Evolutionary conservation across 2,888 invertebrate species (phyloP), one percentile per base, ranked within the genome.

Genomic region (Empis stercorea): DNA sequence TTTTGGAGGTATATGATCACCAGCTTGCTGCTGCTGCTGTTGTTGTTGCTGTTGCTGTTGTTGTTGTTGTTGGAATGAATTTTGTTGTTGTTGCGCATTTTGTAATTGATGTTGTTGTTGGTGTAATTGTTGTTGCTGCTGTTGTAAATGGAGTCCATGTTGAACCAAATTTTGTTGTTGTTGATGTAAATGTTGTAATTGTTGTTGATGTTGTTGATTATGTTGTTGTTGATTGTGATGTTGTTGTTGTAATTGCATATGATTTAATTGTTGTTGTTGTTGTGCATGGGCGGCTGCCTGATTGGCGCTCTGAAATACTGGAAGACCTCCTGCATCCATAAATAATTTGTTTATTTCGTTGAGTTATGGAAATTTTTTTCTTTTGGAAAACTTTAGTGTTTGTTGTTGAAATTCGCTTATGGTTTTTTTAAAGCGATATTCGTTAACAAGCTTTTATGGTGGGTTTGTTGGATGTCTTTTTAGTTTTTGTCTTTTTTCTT

Each of bases 1-100:
- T 68, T 87, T 87, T 37, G 87, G 81, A 60, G 86, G 81, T 63
- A 85, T 73, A 55, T 76, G 74, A 71, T 86, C 85, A 48, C 61
- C 57, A 45, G 57, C 59, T 27, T 64, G 60, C 47, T 58, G 54
- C 10, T 61, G 62, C 38, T 59, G 57, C 41, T 46, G 51, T 7
- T 45, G 44, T n/a, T 60, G 59, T 46, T 57, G 58, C 36, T 55
- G 56, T 14, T 56, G 63, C 30, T 59, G 60, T 30, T 64, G 60
- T 47, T 58, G 54, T 10, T 61, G 62, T 40, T 59, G 57, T 43
- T 46, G 51, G 3, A 30, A 32, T 44, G 46, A 48, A 45, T 57
- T 48, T 41, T 45, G 44, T n/a, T 60, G 59, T 45, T 57, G 58
- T 37, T 55, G 57, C n/a, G 57, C 56, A 43, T 49, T 51, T 36